Conservation (phyloP, 2,888 invertebrate species). For the Nebria salina region DNA sequence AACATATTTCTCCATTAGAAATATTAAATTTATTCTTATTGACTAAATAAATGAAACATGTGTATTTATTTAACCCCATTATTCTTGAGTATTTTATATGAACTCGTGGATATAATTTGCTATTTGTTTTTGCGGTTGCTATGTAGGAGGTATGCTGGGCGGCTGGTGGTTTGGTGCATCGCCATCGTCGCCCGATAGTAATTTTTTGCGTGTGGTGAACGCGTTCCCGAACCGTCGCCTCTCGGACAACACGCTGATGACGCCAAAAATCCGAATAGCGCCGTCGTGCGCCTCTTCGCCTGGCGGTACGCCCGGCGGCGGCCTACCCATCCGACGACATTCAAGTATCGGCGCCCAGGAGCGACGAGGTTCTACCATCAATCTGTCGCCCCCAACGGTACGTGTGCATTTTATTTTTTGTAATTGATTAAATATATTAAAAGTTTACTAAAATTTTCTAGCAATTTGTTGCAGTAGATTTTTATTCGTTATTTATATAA, state of each 20-base stretch:
- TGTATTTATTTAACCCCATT: too few species aligned
- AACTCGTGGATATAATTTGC: not conserved
- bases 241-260: conserved; percentile 92
- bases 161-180: conserved; percentile 88
- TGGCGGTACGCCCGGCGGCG: conserved; percentile 75
- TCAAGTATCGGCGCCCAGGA: conserved; percentile 93
- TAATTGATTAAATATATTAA: not conserved
- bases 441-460: too few species aligned
- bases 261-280: conserved; percentile 87
- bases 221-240: conserved; percentile 85
- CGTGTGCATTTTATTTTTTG: conserved; percentile 56
- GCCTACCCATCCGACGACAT: conserved; percentile 86
- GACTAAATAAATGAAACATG: too few species aligned
- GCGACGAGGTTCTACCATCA: conserved; percentile 82
- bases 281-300: conserved; percentile 89
- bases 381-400: conserved; percentile 90
- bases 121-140: conserved; percentile 56
- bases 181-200: conserved; percentile 84
- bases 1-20: too few species aligned
- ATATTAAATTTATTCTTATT: too few species aligned
- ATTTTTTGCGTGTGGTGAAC: conserved; percentile 86
- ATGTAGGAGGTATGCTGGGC: conserved; percentile 69
- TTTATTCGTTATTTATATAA: too few species aligned
- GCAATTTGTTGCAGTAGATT: too few species aligned
- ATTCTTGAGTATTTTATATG: too few species aligned